Evolutionary conservation across 2,888 invertebrate genomes (phyloP).

Genomic region (Leptura quadrifasciata): DNA sequence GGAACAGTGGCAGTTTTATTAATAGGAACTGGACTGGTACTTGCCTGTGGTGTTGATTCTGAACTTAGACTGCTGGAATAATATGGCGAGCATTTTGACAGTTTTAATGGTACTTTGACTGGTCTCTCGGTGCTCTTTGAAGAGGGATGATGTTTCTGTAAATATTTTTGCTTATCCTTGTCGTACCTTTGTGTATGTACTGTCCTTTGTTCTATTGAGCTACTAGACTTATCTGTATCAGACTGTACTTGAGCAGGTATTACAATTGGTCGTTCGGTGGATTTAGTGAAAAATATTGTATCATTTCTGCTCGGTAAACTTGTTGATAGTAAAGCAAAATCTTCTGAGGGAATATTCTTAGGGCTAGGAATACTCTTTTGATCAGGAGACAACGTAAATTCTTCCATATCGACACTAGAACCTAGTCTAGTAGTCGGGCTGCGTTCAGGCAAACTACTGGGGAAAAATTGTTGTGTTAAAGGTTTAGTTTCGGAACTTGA

Average conservation of each 20-base stretch:
- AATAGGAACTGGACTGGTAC: constrained; percentile 77
- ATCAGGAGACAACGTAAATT: constrained; percentile 63
- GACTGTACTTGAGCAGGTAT: constrained; percentile 75
- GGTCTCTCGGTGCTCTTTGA: constrained; percentile 71
- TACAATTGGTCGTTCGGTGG: constrained; percentile 76
- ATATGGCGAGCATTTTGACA: constrained; percentile 84
- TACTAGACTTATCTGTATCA: constrained; percentile 74
- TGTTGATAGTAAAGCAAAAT: constrained; percentile 65
- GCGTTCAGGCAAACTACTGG: constrained; percentile 56
- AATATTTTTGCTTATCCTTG: constrained; percentile 70
- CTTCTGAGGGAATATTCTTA: constrained; percentile 71
- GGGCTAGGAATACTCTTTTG: constrained; percentile 67
- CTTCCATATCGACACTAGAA: constrained; percentile 69
- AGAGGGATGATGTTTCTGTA: constrained; percentile 64
- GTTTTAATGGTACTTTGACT: constrained; percentile 74
- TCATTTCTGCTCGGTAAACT: constrained; percentile 57
- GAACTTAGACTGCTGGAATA: constrained; percentile 86
- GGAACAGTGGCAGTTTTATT: constrained; percentile 77
- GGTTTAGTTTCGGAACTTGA: constrained; percentile 85
- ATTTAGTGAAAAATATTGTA: constrained; percentile 72
- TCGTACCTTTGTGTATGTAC: constrained; percentile 71
- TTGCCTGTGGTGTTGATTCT: constrained; percentile 82
- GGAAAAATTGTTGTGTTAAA: constrained; percentile 76
- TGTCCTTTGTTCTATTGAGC: constrained; percentile 74
- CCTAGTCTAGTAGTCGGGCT: constrained; percentile 66